Base-by-base conservation (phyloP, 1,140 invertebrate species). In the Microplitis mediator region DNA sequence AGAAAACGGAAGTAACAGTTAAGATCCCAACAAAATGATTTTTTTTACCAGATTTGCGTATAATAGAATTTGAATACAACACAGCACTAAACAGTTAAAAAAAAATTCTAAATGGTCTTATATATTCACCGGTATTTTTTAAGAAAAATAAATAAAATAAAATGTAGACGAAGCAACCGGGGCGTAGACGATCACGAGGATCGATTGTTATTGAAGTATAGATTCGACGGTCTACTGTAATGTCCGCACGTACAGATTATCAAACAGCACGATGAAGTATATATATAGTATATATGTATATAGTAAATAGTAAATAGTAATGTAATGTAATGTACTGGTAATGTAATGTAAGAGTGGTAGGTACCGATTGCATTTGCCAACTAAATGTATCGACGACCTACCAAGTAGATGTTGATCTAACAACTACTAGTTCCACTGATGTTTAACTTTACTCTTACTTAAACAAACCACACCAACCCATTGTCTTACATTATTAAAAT, bases 211-310 rank as follows among this genome's bases (percentile, higher is more conserved):
- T n/a, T 68, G 23, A 31, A 68, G 32, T 35, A 35, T 45, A 45
- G 39, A 45, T 45, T 45, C 39, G 39, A 45, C 5, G 39, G 39
- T 11, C 39, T 45, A 45, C 11, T 52, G 69, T 81, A 77, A 79
- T 77, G 76, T 69, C 73, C 60, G 68, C 77, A 78, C 74, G 74
- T 74, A 78, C 73, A 61, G 75, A 72, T 81, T 81, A 80, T 77
- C 77, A 74, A 75, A 71, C 70, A 63, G 70, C 75, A 58, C 56
- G 50, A 72, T 56, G 69, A 75, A 68, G 67, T 45, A 71, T 45
- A 6, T 11, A 45, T 45, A 45, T 2, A 45, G 6, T 45, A 9
- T 45, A 9, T 45, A 9, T n/a, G 39, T 45, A 45, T 2, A 45
- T 45, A 45, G 6, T 11, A 11, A 45, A 9, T 45, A 9, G 11